A percentile compares a stretch with the other conserved stretches of the same genome.
These are phyloP conservation scores for Poecile montanus DNA, from an alignment of 2,797 vertebrate genomes.

Conservation along the genomic window DNA sequence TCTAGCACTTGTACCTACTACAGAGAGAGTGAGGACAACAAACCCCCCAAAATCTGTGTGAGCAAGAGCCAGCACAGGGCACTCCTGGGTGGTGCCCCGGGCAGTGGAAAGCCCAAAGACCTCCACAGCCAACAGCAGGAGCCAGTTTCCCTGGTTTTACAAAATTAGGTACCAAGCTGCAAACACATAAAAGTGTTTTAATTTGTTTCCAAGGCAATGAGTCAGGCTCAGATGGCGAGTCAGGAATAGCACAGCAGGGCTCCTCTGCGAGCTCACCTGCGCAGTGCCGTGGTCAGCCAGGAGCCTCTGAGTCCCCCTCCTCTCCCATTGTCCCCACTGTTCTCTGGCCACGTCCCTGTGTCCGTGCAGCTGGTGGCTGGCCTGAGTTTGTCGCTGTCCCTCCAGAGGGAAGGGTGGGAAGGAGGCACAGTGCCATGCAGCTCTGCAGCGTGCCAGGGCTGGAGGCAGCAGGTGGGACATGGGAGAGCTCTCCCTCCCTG, in stretches of 20 bases:
- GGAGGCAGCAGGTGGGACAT: background rate
- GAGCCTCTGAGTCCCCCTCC: background rate
- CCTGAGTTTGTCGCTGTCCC: background rate
- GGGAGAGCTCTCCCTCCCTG: background rate
- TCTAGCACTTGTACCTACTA: background rate
- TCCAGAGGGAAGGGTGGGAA: background rate
- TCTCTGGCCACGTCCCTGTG: background rate
- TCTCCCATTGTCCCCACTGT: background rate
- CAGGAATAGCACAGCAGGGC: constrained; percentile 65
- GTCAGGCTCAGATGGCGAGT: constrained; percentile 63
- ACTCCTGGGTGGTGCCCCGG: background rate
- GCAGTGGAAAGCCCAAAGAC: background rate
- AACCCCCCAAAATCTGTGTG: background rate
- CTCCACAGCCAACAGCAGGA: constrained; percentile 4
- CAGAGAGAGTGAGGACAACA: background rate
- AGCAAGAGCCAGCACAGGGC: background rate
- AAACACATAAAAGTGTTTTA: constrained; percentile 62
- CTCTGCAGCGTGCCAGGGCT: background rate
- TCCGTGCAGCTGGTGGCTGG: accelerated
- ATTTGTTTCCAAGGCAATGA: constrained; percentile 78
- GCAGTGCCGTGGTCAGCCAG: background rate
- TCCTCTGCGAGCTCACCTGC: background rate
- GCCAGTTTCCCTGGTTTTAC: constrained; percentile 64
- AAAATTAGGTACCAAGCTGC: constrained; percentile 43
- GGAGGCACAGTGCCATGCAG: accelerated